Evolutionary conservation across 1,140 invertebrate species (phyloP).

Genomic region (Stratiolaelaps scimitus): DNA sequence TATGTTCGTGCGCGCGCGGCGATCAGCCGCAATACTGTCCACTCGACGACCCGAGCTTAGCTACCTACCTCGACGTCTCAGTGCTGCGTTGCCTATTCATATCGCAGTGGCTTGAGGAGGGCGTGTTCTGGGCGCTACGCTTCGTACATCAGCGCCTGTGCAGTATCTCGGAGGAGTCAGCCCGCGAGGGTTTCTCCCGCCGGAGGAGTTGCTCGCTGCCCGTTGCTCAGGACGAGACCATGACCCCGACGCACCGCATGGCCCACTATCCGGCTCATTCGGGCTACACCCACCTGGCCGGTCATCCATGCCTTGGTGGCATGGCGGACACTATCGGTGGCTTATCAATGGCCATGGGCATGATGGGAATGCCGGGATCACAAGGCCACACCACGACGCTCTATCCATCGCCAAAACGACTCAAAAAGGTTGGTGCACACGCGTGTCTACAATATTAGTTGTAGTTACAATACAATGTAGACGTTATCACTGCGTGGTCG

Average conservation of each 20-base stretch:
- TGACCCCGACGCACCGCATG: background rate
- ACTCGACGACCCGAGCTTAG: slow-evolving; percentile 56
- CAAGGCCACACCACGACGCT: slow-evolving; percentile 17
- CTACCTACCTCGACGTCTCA: slow-evolving; percentile 89
- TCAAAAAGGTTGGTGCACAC: background rate
- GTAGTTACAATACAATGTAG: too few species aligned
- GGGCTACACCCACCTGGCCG: too few species aligned
- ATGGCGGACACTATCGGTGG: too few species aligned
- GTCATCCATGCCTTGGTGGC: too few species aligned
- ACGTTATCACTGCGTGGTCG: too few species aligned
- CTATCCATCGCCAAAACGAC: slow-evolving; percentile 24
- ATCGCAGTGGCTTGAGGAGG: slow-evolving; percentile 92
- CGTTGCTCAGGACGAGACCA: slow-evolving; percentile 15
- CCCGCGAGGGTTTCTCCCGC: slow-evolving; percentile 16
- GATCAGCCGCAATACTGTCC: slow-evolving; percentile 32
- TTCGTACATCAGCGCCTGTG: slow-evolving; percentile 54
- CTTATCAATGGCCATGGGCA: background rate
- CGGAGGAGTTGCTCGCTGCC: slow-evolving; percentile 23
- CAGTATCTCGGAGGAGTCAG: slow-evolving; percentile 8
- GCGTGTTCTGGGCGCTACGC: slow-evolving; percentile 91
- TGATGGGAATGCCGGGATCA: slow-evolving; percentile 7
- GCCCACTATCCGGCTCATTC: too few species aligned
- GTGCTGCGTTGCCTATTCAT: slow-evolving; percentile 91
- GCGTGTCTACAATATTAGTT: too few species aligned
- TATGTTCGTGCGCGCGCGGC: slow-evolving; percentile 4